Conservation (phyloP, 2,797 vertebrate species). For the Syncerus caffer region DNA sequence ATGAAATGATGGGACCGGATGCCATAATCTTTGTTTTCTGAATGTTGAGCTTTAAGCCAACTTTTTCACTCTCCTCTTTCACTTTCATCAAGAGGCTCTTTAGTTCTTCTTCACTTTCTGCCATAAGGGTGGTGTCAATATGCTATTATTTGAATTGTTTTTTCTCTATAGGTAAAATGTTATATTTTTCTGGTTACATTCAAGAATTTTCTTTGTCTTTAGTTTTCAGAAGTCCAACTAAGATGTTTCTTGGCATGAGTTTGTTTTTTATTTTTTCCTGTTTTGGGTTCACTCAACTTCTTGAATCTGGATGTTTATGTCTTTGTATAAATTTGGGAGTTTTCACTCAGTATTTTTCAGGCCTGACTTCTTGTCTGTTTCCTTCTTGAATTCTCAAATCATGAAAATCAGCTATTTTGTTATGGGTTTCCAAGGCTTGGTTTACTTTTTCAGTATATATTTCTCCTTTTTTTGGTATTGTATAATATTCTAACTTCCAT, state of each 20-base stretch:
- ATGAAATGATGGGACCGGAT: no score
- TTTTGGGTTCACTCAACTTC: not conserved
- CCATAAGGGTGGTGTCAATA: not conserved
- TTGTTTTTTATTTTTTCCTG: not conserved
- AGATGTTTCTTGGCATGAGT: not conserved
- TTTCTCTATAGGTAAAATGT: not conserved
- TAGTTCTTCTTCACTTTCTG: no score
- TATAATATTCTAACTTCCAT: not conserved
- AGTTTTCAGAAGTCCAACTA: not conserved
- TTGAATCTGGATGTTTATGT: not conserved
- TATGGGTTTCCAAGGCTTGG: not conserved
- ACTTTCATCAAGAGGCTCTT: no score
- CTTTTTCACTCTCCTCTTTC: no score
- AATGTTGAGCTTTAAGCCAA: no score
- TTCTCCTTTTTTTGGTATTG: not conserved
- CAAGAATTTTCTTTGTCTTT: not conserved
- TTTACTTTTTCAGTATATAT: not conserved
- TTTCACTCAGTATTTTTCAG: not conserved
- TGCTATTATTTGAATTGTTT: not conserved
- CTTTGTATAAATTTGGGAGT: not conserved
- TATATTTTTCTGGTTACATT: not conserved
- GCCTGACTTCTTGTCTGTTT: not conserved
- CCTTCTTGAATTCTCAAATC: not conserved
- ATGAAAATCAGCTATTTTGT: not conserved
- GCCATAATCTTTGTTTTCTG: no score